Base-by-base conservation (phyloP, 1,140 invertebrate species). In the Aphaenogaster ashmeadi region DNA sequence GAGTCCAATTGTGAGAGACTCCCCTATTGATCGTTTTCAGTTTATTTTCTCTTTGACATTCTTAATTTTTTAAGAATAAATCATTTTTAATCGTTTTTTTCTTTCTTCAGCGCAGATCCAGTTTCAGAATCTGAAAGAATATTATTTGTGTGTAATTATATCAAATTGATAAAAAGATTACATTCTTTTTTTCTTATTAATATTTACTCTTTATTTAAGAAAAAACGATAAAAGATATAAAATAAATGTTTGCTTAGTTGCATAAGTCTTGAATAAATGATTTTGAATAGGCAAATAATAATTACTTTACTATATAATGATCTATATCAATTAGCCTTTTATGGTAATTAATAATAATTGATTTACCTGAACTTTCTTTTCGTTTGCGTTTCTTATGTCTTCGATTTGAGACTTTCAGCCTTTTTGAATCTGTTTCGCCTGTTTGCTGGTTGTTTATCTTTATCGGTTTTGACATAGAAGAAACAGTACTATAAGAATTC, bases 281-380 rank as follows among this genome's bases (percentile, higher is more conserved):
- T 60, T 33, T 60, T 8, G 3, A 60, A 21, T n/a, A 27, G 4
- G 21, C 13, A 60, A 60, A n/a, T 13, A 33, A 58, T 58, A 21
- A 56, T 56, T 54, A 56, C n/a, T 56, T 56, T 6, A n/a, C 18
- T 8, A 15, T 64, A 41, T 66, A 66, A 41, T 66, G 18, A 66
- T 41, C 21, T 7, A 38, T 38, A 66, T 36, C 8, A 0, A 66
- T 54, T n/a, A 72, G 0, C 56, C 21, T 15, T 27, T 21, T 75
- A 7, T 41, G 2, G 41, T 74, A 54, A 50, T 36, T 52, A 72
- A n/a, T 18, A 52, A 52, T 27, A 41, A 52, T 15, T 80, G 0
- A 18, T 69, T 71, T 71, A 80, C 77, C 58, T 66, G 44, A 69
- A 52, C 1, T 52, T 38, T 36, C 18, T 72, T 21, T 18, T 83